Percentiles rank a stretch among this genome's conserved stretches.
Conservation (phyloP, 2,888 invertebrate genomes). For the Drosophila quinaria region DNA sequence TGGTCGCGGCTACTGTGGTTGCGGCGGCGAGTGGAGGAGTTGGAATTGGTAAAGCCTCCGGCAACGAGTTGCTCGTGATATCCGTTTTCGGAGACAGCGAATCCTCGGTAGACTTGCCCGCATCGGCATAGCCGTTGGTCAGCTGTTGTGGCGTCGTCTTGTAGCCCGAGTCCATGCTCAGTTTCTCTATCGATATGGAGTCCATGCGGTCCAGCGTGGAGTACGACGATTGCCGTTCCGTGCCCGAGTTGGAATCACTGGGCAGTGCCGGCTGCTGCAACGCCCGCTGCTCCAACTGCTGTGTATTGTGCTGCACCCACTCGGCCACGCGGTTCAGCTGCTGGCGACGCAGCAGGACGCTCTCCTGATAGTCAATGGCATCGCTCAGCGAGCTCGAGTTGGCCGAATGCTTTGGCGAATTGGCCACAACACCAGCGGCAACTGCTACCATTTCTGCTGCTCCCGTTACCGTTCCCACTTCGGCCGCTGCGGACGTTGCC, state of each 20-base stretch:
- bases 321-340: constrained; percentile 91
- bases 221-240: constrained; percentile 78
- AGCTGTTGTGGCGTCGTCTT: constrained; percentile 83
- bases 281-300: constrained; percentile 85
- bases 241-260: constrained; percentile 74
- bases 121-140: constrained; percentile 74
- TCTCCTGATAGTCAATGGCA: constrained; percentile 84
- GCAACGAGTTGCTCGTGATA: constrained; percentile 67
- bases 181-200: constrained; percentile 83
- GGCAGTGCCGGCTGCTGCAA: constrained; percentile 59
- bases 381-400: constrained; percentile 85
- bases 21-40: constrained; percentile 2
- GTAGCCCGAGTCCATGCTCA: constrained; percentile 85
- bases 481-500: neutral
- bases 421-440: constrained; percentile 27
- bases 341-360: constrained; percentile 87
- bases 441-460: neutral
- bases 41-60: constrained; percentile 32
- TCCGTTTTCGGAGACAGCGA: constrained; percentile 82
- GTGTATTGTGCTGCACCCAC: constrained; percentile 90
- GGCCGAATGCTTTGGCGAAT: constrained; percentile 80
- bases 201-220: constrained; percentile 83
- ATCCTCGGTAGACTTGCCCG: constrained; percentile 80
- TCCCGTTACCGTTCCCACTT: neutral
- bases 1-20: constrained; percentile 24